Base-by-base conservation (phyloP, 37 sponge, comb jelly and placozoan species). In the Geodia barretti region DNA sequence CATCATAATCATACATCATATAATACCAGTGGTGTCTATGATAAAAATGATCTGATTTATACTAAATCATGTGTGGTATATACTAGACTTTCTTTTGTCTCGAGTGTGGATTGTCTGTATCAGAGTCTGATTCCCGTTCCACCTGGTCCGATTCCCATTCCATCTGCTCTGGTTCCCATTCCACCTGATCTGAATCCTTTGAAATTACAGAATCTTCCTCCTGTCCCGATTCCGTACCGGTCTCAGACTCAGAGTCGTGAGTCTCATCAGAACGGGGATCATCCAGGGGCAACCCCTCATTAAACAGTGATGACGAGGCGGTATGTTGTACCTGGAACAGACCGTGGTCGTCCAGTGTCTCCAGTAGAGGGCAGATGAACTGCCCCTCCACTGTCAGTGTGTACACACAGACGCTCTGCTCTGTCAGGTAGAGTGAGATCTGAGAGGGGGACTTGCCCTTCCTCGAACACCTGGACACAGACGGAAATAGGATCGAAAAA, bases 331-430 rank as follows among this genome's bases (percentile, higher is more conserved):
- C 54, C 54, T 72, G 65, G 75, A 90, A 74, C 62, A 86, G 2
- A 33, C 95, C 95, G 61, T 88, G 11, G 20, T 95, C 92, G 37
- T 88, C 89, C 24, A 75, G 67, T 39, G 64, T 41, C 11, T 73
- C 60, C 5, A 95, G 75, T 21, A 90, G 63, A 26, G 76, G 62
- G 59, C 95, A 95, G 41, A 95, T 42, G 73, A 85, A 83, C 4
- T 54, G n/a, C 29, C 82, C 85, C 70, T 95, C 95, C 28, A 92
- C 83, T 2, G 86, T 91, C 38, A 94, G 75, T 0, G 74, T 64
- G 63, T 94, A 94, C n/a, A 47, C 75, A 39, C 95, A 94, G 0
- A 85, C 76, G 21, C 80, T 73, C 11, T 91, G 92, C 80, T 94
- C 95, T 58, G 86, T 79, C 23, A 94, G 74, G 39, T 60, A 94